Base-by-base conservation (phyloP, 2,113 vertebrate species). In the Hemibagrus wyckioides region DNA sequence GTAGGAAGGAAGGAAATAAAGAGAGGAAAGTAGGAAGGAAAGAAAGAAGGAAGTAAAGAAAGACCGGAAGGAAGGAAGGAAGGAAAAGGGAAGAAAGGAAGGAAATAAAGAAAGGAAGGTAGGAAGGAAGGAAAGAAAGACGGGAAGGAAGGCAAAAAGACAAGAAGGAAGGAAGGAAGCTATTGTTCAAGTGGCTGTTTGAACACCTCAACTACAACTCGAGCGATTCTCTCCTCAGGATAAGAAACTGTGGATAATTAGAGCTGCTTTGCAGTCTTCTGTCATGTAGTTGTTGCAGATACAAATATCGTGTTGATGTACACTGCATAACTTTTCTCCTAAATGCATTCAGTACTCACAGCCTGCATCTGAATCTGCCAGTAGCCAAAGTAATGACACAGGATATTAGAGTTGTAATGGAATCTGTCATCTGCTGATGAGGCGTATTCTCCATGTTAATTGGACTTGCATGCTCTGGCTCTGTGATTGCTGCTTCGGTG, bases 381-480 rank as follows among this genome's bases (percentile, higher is more conserved):
- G n/a, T 83, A 36, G n/a, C 30, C 28, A 36, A n/a, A 15, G 44
- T 56, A 54, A 52, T 87, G 23, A 65, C 36, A 39, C 57, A 15
- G 59, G 65, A 19, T 77, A 39, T n/a, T 83, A 50, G 30, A 10
- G 9, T 63, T 54, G 48, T 50, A 83, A 79, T 63, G 56, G 13
- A 83, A 75, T 59, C 28, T 25, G 80, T 44, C 77, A 80, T 10
- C 65, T 19, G 2, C 71, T 82, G 33, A 76, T 52, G 13, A 87
- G 67, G 52, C 23, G 9, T 56, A 41, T 56, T 48, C 15, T 52
- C 30, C 19, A 52, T 76, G 69, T 82, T 75, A 67, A 84, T 41
- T 65, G 73, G 86, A 67, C 67, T 61, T 76, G 44, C 80, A 67
- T 57, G 77, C 28, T 85, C 30, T 86, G 63, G 59, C 76, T 41